Evolutionary conservation across 2,888 invertebrate genomes (phyloP), one percentile per base, ranked within the genome.

Genomic region (Scrobipalpa atriplicella): DNA sequence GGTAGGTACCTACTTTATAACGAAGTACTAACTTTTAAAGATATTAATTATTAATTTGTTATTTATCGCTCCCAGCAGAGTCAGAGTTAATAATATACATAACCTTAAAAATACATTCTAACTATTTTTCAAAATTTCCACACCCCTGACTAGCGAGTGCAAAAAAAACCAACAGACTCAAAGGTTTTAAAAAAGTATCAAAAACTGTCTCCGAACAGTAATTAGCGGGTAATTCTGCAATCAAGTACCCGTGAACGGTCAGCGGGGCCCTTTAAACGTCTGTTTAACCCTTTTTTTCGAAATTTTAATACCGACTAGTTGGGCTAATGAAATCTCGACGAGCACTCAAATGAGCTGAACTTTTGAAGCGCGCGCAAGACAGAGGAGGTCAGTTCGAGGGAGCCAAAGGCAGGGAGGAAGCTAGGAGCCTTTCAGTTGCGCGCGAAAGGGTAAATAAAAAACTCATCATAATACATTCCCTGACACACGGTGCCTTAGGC

Each of bases 321-420:
- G 16, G 88, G 87, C 87, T 92, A 92, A 92, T 92, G 88, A 92
- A 92, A 92, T 92, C 92, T 92, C 92, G 79, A 89, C 87, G 80
- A 84, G 89, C 88, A 89, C 92, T 92, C 91, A 88, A 92, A 91
- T 89, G 91, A 90, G 90, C 90, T 89, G 89, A 92, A 92, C 91
- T 92, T 92, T 91, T 90, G 89, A 90, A 90, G 90, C 91, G 90
- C 84, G 83, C n/a, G 86, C 86, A 91, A 91, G 91, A 90, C 92
- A 89, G 86, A 85, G 84, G 88, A 86, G 91, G 90, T 90, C 92
- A 91, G 90, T 76, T 79, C 76, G 86, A 85, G 91, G 90, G 88
- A 87, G 89, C 81, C n/a, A 85, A 85, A 70, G 56, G 66, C 91
- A 90, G 91, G 82, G 75, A 70, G 80, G 90, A 60, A 88, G 71